These are phyloP conservation scores for Scaptomyza cyrtandrae DNA, from an alignment of 2,888 invertebrate genomes.

Conservation along the genomic window DNA sequence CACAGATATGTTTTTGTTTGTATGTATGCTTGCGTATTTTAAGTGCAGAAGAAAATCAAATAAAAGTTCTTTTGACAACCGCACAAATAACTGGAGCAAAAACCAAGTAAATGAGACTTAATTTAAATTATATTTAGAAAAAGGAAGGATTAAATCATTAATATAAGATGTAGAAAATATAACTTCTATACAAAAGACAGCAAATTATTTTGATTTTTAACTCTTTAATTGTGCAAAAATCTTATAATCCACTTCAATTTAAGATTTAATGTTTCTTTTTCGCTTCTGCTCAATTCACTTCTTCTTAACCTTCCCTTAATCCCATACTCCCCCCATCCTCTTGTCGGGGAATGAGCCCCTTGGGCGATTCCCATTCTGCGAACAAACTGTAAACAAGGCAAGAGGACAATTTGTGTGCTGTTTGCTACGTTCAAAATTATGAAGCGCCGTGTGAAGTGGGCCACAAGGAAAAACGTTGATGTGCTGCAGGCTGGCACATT, in stretches of 20 bases:
- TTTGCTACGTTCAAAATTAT: constrained; percentile 54
- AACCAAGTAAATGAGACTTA: too few relatives aligned
- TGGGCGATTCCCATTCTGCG: constrained; percentile 17
- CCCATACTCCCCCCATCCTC: not conserved
- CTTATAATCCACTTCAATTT: constrained; percentile 8
- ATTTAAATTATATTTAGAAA: too few relatives aligned
- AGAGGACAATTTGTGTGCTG: constrained; percentile 63
- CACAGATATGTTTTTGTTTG: not conserved
- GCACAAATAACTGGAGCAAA: not conserved
- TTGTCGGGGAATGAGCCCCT: not conserved
- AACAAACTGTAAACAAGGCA: constrained; percentile 57
- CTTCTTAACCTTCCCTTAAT: constrained; percentile 1
- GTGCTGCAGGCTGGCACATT: constrained; percentile 26
- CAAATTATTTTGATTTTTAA: not conserved
- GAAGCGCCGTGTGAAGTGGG: constrained; percentile 62
- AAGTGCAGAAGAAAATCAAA: constrained; percentile 27
- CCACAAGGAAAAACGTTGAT: constrained; percentile 51
- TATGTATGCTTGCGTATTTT: not conserved
- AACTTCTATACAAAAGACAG: not conserved
- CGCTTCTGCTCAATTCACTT: constrained; percentile 11
- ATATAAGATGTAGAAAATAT: too few relatives aligned
- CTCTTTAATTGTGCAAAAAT: constrained; percentile 1
- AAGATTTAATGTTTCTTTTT: constrained; percentile 4
- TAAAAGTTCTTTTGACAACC: constrained; percentile 22
- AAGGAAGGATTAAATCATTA: constrained; percentile 7